Evolutionary conservation across 2,888 invertebrate species (phyloP).

Genomic region (Caenorhabditis parvicauda): DNA sequence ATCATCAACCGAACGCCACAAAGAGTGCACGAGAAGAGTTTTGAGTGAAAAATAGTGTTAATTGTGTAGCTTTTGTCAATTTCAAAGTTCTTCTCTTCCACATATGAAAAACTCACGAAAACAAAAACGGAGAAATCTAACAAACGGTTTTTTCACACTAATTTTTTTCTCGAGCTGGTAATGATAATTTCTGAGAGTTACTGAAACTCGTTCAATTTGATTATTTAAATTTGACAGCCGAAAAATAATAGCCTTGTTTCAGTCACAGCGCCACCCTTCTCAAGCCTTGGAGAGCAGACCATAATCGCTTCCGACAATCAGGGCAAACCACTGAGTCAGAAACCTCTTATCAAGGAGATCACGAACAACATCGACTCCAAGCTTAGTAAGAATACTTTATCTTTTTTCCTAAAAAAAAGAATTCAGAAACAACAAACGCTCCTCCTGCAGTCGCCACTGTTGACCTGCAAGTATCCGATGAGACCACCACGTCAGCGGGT

Average conservation of each 20-base stretch:
- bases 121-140: too few relatives aligned
- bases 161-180: too few relatives aligned
- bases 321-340: constrained; percentile 17
- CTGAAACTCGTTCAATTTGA: too few relatives aligned
- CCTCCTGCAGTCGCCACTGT: constrained; percentile 24
- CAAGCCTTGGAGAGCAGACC: constrained; percentile 35
- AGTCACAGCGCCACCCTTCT: constrained; percentile 48
- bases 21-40: too few relatives aligned
- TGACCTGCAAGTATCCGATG: constrained; percentile 27
- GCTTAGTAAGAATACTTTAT: constrained; percentile 10
- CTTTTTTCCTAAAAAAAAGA: constrained; percentile 6
- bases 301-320: constrained; percentile 22
- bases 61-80: too few relatives aligned
- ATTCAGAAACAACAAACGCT: constrained; percentile 8
- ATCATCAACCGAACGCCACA: too few relatives aligned
- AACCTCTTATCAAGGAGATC: constrained; percentile 32
- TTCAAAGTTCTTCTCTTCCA: too few relatives aligned
- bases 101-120: too few relatives aligned
- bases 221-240: too few relatives aligned
- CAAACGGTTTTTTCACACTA: constrained; percentile 1
- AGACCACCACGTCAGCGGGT: constrained; percentile 14
- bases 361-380: constrained; percentile 37
- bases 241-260: constrained; percentile 9
- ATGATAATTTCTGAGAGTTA: too few relatives aligned
- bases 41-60: too few relatives aligned